Evolutionary conservation across 2,888 invertebrate species (phyloP).

Genomic region (Encarsia formosa): DNA sequence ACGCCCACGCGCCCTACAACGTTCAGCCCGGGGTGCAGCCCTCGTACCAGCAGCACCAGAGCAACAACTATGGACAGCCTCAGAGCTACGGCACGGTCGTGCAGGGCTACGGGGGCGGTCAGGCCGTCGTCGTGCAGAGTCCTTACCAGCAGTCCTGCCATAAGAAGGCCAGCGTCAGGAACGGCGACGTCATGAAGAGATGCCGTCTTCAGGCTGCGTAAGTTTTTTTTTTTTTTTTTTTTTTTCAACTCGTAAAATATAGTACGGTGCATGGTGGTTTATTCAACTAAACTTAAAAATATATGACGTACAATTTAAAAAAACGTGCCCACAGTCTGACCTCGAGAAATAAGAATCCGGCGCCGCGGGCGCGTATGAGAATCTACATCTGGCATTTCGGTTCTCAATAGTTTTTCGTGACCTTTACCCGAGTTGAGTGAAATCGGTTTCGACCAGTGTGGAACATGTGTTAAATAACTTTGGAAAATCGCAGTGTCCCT

Average conservation of each 20-base stretch:
- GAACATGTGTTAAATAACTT: too few species aligned
- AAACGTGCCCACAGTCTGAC: too few species aligned
- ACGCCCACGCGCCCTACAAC: slow-evolving; percentile 40
- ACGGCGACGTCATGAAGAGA: slow-evolving; percentile 63
- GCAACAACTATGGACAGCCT: slow-evolving; percentile 39
- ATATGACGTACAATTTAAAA: too few species aligned
- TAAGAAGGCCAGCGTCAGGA: slow-evolving; percentile 64
- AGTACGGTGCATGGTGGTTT: too few species aligned
- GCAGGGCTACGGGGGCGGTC: slow-evolving; percentile 43
- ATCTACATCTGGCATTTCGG: too few species aligned
- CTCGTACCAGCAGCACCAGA: slow-evolving; percentile 27
- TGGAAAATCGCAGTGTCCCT: too few species aligned
- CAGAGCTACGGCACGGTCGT: slow-evolving; percentile 48
- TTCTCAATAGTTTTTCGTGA: too few species aligned
- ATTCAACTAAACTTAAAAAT: too few species aligned
- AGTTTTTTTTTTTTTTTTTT: slow-evolving; percentile 44
- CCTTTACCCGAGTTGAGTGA: too few species aligned
- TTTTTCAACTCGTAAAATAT: not conserved
- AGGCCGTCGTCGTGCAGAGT: slow-evolving; percentile 32
- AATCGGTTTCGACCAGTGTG: too few species aligned
- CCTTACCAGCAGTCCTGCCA: slow-evolving; percentile 54
- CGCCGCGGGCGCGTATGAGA: too few species aligned
- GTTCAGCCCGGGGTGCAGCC: slow-evolving; percentile 33
- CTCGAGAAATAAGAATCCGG: too few species aligned
- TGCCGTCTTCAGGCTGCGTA: slow-evolving; percentile 66